phyloP scores from a whole-genome alignment of 1,140 invertebrate genomes.

The Periplaneta americana region DNA sequence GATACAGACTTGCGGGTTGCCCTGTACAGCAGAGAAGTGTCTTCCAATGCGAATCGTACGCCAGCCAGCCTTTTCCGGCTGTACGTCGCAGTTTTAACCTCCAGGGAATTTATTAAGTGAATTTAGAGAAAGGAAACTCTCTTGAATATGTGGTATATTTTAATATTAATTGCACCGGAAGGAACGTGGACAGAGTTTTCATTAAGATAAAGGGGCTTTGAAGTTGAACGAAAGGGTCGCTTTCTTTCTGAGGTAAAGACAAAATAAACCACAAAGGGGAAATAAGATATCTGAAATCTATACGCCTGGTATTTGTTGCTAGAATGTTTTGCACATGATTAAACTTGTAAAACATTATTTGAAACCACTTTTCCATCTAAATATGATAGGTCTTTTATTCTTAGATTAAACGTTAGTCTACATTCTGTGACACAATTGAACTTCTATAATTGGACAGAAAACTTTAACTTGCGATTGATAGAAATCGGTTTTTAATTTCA shows the following conservation, averaged over 20 bases:
- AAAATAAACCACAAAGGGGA: background rate
- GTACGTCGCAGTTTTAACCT: background rate
- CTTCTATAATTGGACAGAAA: no score
- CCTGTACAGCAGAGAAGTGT: background rate
- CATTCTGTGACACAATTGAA: no score
- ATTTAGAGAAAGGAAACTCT: background rate
- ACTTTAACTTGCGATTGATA: no score
- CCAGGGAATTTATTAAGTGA: background rate
- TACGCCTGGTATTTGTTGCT: background rate
- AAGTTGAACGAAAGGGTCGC: background rate
- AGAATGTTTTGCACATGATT: background rate
- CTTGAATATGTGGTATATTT: background rate
- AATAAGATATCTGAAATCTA: background rate
- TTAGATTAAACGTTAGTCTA: no score
- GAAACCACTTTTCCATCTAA: background rate
- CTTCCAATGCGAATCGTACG: background rate
- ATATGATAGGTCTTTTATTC: no score
- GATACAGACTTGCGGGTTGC: background rate
- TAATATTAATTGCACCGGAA: background rate
- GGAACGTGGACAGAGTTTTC: background rate
- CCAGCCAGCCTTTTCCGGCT: background rate
- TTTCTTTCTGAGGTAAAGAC: background rate
- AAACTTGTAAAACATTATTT: background rate
- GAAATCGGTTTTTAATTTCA: no score
- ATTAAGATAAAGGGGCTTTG: background rate